Evolutionary conservation across 1,140 invertebrate genomes (phyloP), one percentile per base, ranked within the genome.

Genomic region (Grapholita molesta): DNA sequence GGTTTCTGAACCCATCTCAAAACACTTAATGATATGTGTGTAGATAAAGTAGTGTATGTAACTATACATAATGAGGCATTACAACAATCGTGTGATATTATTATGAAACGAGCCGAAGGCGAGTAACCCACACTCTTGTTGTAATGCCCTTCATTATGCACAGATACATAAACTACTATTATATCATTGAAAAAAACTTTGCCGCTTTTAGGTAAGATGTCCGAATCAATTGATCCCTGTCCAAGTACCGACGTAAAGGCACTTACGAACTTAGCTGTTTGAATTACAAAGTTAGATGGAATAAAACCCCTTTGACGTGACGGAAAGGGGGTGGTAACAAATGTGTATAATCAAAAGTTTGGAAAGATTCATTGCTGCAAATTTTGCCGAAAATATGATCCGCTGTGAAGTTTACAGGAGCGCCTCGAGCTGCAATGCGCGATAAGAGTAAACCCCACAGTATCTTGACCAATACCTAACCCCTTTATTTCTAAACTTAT

Each of bases 261-360:
- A 61, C 55, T 61, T 30, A 61, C 23, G 24, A 32, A 61, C 24
- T 61, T 48, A 48, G 21, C 42, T 30, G 25, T 61, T 61, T 15
- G 55, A 61, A 61, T 61, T 11, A 9, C 28, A 21, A 61, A 61
- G 55, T 61, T 61, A 18, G 25, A 61, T 18, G 55, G 55, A 61
- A 32, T 61, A 61, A 61, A 61, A 61, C 55, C 55, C 53, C 15
- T 61, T 32, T 61, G 55, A 61, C 55, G 77, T 83, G 79, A 86
- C 78, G 78, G 77, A 81, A 79, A 72, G 76, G 55, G 72, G n/a
- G 64, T 76, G 67, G 76, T 83, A 83, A 86, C 79, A 73, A 83
- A 86, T 84, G 82, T 79, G 82, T 76, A 81, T 81, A 86, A 82
- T 84, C 82, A 83, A 84, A 84, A 86, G 76, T 84, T 86, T 69